Evolutionary conservation across 2,888 invertebrate genomes (phyloP), one percentile per base, ranked within the genome.

Genomic region (Megastigmus dorsalis): DNA sequence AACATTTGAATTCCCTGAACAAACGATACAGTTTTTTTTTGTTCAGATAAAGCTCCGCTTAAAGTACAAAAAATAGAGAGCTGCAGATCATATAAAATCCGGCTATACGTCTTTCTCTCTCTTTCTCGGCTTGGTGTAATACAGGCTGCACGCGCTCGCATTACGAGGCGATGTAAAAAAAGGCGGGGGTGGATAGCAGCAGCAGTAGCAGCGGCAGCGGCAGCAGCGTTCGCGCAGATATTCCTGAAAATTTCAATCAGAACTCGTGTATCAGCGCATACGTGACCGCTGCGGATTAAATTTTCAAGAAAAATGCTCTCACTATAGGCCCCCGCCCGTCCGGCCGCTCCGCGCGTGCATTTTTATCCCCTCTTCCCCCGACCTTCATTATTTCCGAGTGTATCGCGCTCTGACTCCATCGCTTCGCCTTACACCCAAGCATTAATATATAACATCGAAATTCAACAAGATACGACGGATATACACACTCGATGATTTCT

Each of bases 231-330:
- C n/a, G 43, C 26, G 10, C 15, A 23, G 33, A 50, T 63, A 55
- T 38, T 43, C 28, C 66, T 28, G 66, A 66, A 66, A 66, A 20
- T 66, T 66, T 66, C 66, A 66, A 66, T 66, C 66, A 43, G 30
- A 54, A 55, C 38, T 66, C 65, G 41, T 36, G 41, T n/a, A 63
- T 63, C 63, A 50, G 28, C 52, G 28, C 13, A 28, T 18, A 43
- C 66, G 66, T 54, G 66, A 54, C 43, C 15, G 54, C 23, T 18
- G 9, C 36, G 15, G 63, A 63, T 63, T 63, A 63, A 23, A 63
- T 45, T 54, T 66, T 18, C 41, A 66, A 54, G 66, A 20, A 66
- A 66, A 54, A 55, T n/a, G n/a, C 18, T 13, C 23, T 10, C n/a
- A 1, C 23, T 26, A n/a, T n/a, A n/a, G n/a, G n/a, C n/a, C n/a